Evolutionary conservation across 2,113 vertebrate species (phyloP).

Genomic region (Chrysemys picta): DNA sequence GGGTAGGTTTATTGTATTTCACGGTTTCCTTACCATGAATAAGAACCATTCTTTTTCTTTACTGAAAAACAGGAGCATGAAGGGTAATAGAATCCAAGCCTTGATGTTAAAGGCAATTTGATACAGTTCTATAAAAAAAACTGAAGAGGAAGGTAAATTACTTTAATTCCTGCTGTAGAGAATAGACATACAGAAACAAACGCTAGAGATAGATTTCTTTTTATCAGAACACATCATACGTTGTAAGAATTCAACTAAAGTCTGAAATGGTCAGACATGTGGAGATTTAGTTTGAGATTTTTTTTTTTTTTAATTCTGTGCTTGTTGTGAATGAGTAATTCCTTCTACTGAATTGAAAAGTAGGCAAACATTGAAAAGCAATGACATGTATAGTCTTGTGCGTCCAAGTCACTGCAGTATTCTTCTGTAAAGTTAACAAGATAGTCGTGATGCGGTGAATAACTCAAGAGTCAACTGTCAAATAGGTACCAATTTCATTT

Average conservation of each 20-base stretch:
- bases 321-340: not conserved
- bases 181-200: not conserved
- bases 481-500: not conserved
- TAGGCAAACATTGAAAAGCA: accelerated
- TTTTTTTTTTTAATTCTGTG: not conserved
- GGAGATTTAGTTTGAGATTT: accelerated
- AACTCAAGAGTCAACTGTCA: not conserved
- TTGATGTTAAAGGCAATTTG: not conserved
- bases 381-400: accelerated
- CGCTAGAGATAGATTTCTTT: accelerated
- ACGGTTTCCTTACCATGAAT: conserved; percentile 1
- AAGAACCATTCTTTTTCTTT: conserved; percentile 13
- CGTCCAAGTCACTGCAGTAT: accelerated
- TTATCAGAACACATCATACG: not conserved
- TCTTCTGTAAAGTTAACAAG: not conserved
- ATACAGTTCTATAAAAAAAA: not conserved
- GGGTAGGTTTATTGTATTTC: conserved; percentile 1
- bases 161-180: not conserved
- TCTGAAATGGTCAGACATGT: accelerated
- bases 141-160: not conserved
- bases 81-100: conserved; percentile 30
- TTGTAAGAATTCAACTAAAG: not conserved
- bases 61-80: not conserved
- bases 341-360: not conserved
- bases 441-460: not conserved